Evolutionary conservation across 2,797 vertebrate species (phyloP).

Genomic region (Clarias fuscus): DNA sequence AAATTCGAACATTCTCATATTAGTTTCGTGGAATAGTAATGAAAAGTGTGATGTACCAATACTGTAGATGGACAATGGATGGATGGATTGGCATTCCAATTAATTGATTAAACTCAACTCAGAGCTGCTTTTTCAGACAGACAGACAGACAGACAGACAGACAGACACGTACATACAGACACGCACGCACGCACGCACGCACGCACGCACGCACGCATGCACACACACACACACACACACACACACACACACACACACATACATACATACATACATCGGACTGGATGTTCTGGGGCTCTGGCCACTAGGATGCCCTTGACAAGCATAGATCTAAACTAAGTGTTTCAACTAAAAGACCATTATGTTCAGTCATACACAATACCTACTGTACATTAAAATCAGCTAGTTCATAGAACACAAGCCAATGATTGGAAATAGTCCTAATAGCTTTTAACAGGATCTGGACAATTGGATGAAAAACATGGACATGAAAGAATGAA

Average conservation of each 20-base stretch:
- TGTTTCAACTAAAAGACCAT: background rate
- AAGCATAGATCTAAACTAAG: background rate
- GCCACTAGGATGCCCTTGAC: background rate
- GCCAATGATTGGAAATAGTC: background rate
- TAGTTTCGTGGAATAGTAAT: background rate
- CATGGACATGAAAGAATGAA: background rate
- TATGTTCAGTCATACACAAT: background rate
- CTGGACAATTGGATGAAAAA: background rate
- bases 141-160: no score
- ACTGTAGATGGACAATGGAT: no score
- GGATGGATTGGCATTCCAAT: background rate
- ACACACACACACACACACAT: background rate
- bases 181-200: rapidly evolving
- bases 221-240: rapidly evolving
- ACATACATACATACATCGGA: background rate
- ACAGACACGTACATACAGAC: no score
- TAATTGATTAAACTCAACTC: background rate
- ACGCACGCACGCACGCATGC: no score
- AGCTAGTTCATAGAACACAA: background rate
- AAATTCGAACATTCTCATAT: background rate
- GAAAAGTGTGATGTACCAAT: background rate
- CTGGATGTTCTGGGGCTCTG: background rate
- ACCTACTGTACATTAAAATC: background rate
- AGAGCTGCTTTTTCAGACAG: background rate
- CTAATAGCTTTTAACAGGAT: background rate